Conservation (phyloP, 2,888 invertebrate genomes). For the Synergus umbraculus region DNA sequence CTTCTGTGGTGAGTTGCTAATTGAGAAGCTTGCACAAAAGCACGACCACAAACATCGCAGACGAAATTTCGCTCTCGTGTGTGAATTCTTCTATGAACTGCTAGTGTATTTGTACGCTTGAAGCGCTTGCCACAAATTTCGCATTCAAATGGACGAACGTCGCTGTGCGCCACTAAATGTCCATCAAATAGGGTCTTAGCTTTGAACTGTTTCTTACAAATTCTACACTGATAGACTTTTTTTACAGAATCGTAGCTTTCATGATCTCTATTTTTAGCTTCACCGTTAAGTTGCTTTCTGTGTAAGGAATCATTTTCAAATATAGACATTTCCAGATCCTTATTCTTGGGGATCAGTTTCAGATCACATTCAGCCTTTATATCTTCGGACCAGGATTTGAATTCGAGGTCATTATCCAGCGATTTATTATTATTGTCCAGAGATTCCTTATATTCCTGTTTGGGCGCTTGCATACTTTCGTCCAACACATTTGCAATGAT, state of each 20-base stretch:
- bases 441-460: neutral
- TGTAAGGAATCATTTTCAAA: neutral
- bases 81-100: conserved; percentile 71
- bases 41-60: conserved; percentile 71
- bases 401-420: neutral
- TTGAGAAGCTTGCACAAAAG: conserved; percentile 71
- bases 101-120: conserved; percentile 69
- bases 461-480: neutral
- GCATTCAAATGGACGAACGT: conserved; percentile 67
- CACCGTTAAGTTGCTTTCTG: neutral
- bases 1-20: conserved; percentile 68
- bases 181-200: conserved; percentile 69
- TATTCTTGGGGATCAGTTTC: conserved; percentile 28
- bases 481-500: conserved; percentile 3
- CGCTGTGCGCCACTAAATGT: conserved; percentile 69
- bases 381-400: neutral
- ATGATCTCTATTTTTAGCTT: neutral
- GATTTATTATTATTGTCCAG: conserved; percentile 17
- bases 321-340: neutral
- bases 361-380: neutral
- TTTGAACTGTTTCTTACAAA: conserved; percentile 66
- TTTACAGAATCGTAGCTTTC: neutral
- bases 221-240: conserved; percentile 60
- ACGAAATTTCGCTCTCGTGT: conserved; percentile 68
- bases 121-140: conserved; percentile 70